Conservation (phyloP, 2,113 vertebrate species). For the Gadus macrocephalus region DNA sequence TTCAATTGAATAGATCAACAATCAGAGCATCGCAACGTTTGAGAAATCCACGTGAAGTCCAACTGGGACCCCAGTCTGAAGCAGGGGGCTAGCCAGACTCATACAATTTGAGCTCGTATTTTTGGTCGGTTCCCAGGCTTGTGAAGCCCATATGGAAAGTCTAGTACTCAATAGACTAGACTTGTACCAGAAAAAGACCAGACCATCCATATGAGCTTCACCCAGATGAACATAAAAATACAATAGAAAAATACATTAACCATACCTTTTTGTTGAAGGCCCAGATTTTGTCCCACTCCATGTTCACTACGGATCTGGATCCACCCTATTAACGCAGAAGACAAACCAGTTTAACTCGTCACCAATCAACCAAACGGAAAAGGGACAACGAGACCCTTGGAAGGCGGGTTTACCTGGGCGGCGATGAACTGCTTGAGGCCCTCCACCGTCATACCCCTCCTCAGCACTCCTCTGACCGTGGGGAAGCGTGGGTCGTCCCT, state of each 20-base stretch:
- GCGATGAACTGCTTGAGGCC: conserved; percentile 98
- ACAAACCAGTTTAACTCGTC: background rate
- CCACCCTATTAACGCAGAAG: conserved; percentile 77
- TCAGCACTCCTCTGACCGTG: conserved; percentile 93
- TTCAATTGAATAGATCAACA: too few species aligned
- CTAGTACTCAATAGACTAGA: background rate
- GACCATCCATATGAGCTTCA: background rate
- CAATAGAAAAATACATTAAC: background rate
- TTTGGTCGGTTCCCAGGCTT: background rate
- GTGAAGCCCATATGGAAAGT: background rate
- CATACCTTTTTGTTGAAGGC: conserved; percentile 97
- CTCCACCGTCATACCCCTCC: conserved; percentile 97
- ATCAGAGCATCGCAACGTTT: too few species aligned
- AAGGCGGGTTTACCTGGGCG: conserved; percentile 79
- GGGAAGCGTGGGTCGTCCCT: conserved; percentile 98
- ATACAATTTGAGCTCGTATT: too few species aligned
- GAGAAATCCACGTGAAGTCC: too few species aligned
- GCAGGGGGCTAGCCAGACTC: too few species aligned
- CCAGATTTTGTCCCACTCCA: conserved; percentile 99
- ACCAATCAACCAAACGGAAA: background rate
- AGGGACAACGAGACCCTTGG: background rate
- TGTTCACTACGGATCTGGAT: conserved; percentile 95
- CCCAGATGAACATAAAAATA: background rate
- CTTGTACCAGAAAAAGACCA: background rate
- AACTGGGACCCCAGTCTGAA: too few species aligned